Base-by-base conservation (phyloP, 2,888 invertebrate genomes). In the Xylocampa areola region DNA sequence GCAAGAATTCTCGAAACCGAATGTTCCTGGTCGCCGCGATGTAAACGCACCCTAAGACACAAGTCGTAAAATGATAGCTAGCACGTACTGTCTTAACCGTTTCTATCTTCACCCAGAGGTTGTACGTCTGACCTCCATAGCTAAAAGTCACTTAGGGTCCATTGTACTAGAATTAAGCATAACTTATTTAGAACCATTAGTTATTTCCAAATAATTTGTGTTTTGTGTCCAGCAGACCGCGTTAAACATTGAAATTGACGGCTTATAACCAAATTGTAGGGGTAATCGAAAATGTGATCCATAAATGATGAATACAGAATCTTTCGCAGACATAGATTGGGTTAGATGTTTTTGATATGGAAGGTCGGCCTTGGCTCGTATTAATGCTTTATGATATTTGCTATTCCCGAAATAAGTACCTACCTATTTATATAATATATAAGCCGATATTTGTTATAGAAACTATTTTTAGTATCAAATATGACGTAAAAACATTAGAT, bases 201-300 rank as follows among this genome's bases (percentile, higher is more conserved):
- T 41, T 45, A 48, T 51, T 51, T 55, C 44, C 33, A 44, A 57
- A 51, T 50, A 40, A 50, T 53, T 64, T 50, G 27, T 36, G 32
- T 30, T 16, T 16, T 21, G 5, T 25, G 41, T 47, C 14, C 33
- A 58, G 33, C n/a, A 19, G 30, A 53, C 54, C 47, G 14, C 27
- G 32, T n/a, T 47, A 54, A 73, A 66, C 55, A 61, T 33, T 53
- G 40, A 51, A 69, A 55, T 43, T 41, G 61, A 55, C 30, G 19
- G 40, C 45, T 13, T 25, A 19, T 48, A 32, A 45, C 7, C n/a
- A 50, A 70, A 69, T 59, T 55, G 49, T 23, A 33, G 23, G 23
- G 27, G 2, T 36, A 49, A 54, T 51, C 14, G 43, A 66, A 45
- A 43, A 16, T 55, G 17, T 21, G 27, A 40, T 48, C 17, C 39